phyloP scores from a whole-genome alignment of 2,888 invertebrate species.

The Meghimatium bilineatum region DNA sequence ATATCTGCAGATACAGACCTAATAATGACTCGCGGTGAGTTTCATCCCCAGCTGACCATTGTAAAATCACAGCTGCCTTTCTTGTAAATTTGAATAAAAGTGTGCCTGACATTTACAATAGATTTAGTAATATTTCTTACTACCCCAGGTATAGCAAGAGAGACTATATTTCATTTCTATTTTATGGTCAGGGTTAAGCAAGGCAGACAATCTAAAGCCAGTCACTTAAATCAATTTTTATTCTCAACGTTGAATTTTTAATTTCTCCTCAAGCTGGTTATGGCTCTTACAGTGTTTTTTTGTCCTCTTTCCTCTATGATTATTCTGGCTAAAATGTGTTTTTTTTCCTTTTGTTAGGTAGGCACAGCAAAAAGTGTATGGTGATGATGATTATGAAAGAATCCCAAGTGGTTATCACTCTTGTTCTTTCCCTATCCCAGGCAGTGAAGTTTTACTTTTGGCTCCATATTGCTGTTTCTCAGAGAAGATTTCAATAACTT shows the following conservation, averaged over 20 bases:
- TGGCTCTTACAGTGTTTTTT: background rate
- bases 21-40: conserved; percentile 48
- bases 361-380: too few relatives aligned
- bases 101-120: background rate
- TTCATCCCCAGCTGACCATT: conserved; percentile 31
- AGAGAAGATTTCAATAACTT: too few relatives aligned
- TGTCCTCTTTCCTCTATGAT: background rate
- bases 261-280: background rate
- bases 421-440: too few relatives aligned
- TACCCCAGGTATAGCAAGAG: background rate
- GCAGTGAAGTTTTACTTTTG: too few relatives aligned
- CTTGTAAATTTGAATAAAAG: conserved; percentile 1
- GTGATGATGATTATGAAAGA: too few relatives aligned
- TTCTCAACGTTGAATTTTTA: background rate
- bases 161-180: background rate
- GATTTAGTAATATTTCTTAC: background rate
- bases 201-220: background rate
- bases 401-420: too few relatives aligned
- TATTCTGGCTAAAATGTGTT: background rate
- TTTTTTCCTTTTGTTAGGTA: too few relatives aligned
- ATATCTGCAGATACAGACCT: conserved; percentile 41
- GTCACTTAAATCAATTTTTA: background rate
- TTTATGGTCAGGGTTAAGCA: background rate
- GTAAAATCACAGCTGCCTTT: conserved; percentile 35
- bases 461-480: too few relatives aligned